Evolutionary conservation across 1,140 invertebrate species (phyloP).

Genomic region (Leptopilina clavipes): DNA sequence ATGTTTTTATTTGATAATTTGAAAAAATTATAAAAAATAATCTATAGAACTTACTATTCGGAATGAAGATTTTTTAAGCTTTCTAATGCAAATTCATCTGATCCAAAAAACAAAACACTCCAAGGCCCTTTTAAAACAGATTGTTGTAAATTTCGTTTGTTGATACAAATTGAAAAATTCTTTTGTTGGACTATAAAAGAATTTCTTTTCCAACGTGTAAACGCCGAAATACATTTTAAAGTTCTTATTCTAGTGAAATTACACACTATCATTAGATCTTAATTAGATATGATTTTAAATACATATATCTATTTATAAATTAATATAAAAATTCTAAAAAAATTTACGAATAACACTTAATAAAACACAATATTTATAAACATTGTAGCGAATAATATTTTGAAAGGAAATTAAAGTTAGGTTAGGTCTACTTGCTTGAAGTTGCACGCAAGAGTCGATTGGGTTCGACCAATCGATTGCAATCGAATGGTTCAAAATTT

Average conservation of each 20-base stretch:
- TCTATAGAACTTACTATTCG: conserved; percentile 71
- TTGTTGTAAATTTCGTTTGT: conserved; percentile 1
- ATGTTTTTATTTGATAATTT: too few species aligned
- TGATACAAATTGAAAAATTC: background rate
- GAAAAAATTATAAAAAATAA: conserved; percentile 46
- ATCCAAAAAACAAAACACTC: conserved; percentile 82
- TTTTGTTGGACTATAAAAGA: background rate
- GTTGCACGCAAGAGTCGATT: too few species aligned
- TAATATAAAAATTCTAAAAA: background rate
- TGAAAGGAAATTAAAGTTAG: too few species aligned
- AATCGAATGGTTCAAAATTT: too few species aligned
- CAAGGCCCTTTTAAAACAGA: conserved; percentile 59
- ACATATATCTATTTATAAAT: background rate
- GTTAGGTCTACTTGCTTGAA: too few species aligned
- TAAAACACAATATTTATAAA: too few species aligned
- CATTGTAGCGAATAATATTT: too few species aligned
- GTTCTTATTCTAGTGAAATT: background rate
- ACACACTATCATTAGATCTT: conserved; percentile 15
- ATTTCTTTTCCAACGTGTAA: conserved; percentile 23
- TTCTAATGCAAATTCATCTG: conserved; percentile 80
- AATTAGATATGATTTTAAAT: background rate
- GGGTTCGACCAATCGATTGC: too few species aligned
- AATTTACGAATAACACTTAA: background rate
- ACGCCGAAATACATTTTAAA: conserved; percentile 37
- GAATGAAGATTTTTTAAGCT: conserved; percentile 76